Evolutionary conservation across 2,113 vertebrate genomes (phyloP).

Genomic region (Hyla sarda): DNA sequence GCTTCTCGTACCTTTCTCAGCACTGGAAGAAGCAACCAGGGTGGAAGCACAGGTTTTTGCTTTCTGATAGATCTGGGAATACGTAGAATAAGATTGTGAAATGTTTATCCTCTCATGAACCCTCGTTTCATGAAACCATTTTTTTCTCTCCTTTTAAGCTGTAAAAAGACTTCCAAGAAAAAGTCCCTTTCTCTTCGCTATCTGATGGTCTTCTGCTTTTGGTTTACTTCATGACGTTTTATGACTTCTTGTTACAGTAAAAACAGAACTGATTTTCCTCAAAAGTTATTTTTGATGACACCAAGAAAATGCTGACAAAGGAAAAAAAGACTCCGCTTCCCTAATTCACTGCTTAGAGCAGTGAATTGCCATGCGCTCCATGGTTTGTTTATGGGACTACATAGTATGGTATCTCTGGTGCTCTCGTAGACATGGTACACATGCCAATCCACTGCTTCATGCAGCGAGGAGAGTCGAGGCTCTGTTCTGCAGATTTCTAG

Average conservation of each 20-base stretch:
- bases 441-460: too few relatives aligned
- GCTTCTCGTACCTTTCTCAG: not conserved
- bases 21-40: too few relatives aligned
- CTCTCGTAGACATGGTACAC: too few relatives aligned
- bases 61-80: not conserved
- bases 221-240: not conserved
- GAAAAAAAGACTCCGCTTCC: too few relatives aligned
- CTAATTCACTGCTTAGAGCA: too few relatives aligned
- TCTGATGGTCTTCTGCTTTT: not conserved
- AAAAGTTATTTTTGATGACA: not conserved
- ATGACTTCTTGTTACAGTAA: not conserved
- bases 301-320: not conserved
- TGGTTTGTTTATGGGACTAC: too few relatives aligned
- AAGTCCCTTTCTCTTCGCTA: not conserved
- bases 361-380: too few relatives aligned
- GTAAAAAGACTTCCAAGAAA: not conserved
- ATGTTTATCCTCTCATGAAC: slow-evolving; percentile 10
- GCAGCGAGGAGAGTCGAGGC: too few relatives aligned
- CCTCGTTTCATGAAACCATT: not conserved
- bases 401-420: too few relatives aligned
- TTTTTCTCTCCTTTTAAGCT: not conserved
- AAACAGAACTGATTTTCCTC: not conserved
- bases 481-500: too few relatives aligned
- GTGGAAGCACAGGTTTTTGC: not conserved
- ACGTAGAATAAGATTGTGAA: slow-evolving; percentile 26